phyloP scores from a whole-genome alignment of 1,140 invertebrate genomes.

The Atta colombica region DNA sequence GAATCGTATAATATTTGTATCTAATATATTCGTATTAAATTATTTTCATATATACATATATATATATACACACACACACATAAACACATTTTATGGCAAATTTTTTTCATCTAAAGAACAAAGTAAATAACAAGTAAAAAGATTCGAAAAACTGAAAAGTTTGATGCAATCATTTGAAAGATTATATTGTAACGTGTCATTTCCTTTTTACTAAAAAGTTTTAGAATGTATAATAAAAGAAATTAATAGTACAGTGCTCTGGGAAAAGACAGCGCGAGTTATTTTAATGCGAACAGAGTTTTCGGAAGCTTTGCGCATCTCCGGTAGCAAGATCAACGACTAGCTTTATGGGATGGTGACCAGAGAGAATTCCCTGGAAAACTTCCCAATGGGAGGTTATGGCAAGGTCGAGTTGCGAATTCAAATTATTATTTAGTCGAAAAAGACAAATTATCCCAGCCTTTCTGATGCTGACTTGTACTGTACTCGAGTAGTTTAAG shows the following conservation, averaged over 20 bases:
- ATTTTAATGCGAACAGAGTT: conserved; percentile 8
- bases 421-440: conserved; percentile 69
- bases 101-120: background rate
- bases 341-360: background rate
- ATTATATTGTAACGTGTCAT: background rate
- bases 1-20: background rate
- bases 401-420: conserved; percentile 49
- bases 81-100: background rate
- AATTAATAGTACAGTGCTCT: conserved; percentile 34
- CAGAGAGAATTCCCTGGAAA: background rate
- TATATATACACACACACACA: background rate
- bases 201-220: background rate
- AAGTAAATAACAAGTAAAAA: background rate
- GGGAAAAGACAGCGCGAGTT: background rate
- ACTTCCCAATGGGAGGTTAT: conserved; percentile 32
- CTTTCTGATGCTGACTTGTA: conserved; percentile 10
- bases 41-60: background rate
- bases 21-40: background rate
- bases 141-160: background rate
- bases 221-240: background rate
- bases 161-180: background rate
- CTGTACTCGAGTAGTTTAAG: conserved; percentile 11
- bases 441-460: conserved; percentile 59
- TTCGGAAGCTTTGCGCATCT: conserved; percentile 12
- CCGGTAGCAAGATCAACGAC: conserved; percentile 27